These are phyloP conservation scores for Drosophila subquinaria DNA, from an alignment of 2,888 invertebrate species.

Conservation along the genomic window DNA sequence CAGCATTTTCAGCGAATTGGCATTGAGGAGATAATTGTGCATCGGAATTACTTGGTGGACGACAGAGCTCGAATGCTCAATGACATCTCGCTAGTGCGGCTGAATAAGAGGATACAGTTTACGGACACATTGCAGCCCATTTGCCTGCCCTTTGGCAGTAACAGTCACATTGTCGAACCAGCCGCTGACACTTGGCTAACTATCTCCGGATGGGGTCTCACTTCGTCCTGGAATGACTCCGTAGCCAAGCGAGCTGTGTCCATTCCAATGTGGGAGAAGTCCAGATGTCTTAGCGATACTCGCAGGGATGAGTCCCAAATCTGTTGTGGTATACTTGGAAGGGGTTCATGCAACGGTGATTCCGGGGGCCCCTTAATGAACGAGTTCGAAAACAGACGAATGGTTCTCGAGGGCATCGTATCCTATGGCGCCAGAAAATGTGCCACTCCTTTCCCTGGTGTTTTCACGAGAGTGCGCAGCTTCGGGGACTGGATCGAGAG, in stretches of 20 bases:
- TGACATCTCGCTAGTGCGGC: constrained; percentile 12
- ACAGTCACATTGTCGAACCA: neutral
- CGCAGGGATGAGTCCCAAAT: neutral
- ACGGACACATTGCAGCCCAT: neutral
- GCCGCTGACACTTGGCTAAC: neutral
- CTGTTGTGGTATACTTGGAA: neutral
- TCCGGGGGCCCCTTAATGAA: constrained; percentile 18
- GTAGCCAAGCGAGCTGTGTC: constrained; percentile 4
- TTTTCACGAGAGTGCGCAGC: constrained; percentile 17
- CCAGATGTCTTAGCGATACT: neutral
- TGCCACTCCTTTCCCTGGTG: neutral
- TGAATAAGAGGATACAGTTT: neutral
- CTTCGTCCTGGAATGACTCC: neutral
- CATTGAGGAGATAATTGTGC: neutral
- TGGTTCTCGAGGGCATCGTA: constrained; percentile 21
- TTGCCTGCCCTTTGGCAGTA: constrained; percentile 14
- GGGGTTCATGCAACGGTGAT: constrained; percentile 5
- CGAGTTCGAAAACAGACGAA: constrained; percentile 2
- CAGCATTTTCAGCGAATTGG: neutral
- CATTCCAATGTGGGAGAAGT: neutral
- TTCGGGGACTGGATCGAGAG: constrained; percentile 7
- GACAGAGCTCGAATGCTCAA: neutral
- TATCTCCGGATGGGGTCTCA: constrained; percentile 12
- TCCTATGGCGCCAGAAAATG: neutral
- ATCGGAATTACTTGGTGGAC: neutral